Evolutionary conservation across 2,113 vertebrate species (phyloP).

Genomic region (Natator depressus): DNA sequence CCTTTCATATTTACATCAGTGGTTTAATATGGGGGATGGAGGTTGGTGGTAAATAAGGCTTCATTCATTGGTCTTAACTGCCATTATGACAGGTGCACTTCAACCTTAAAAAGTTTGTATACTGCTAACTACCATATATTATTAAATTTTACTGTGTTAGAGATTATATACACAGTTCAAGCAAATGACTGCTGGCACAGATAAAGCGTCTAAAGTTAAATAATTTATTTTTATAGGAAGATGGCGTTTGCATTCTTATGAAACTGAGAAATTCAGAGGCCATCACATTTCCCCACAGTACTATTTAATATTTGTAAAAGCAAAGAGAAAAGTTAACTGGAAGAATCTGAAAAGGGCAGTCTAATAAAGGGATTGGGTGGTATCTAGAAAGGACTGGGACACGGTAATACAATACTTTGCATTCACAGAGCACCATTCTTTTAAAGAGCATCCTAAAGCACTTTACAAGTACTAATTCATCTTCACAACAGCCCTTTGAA

Average conservation of each 20-base stretch:
- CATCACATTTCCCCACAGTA: background rate
- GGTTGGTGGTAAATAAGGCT: background rate
- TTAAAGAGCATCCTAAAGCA: background rate
- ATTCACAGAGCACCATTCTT: background rate
- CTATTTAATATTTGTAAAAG: slow-evolving; percentile 30
- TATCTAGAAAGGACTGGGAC: background rate
- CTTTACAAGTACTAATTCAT: background rate
- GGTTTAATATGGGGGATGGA: background rate
- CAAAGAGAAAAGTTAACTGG: background rate
- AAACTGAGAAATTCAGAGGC: background rate
- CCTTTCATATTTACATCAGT: background rate
- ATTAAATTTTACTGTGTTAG: background rate
- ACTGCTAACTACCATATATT: background rate
- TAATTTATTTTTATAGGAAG: background rate
- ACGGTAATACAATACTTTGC: background rate
- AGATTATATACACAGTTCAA: background rate
- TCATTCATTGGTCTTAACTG: background rate
- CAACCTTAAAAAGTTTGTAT: background rate
- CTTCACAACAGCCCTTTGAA: background rate
- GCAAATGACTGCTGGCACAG: background rate
- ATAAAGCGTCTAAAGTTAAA: background rate
- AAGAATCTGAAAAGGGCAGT: background rate
- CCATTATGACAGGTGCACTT: background rate
- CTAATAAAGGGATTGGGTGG: background rate
- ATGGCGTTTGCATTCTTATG: background rate